phyloP scores from a whole-genome alignment of 2,888 invertebrate species.

The Nipponacmea schrenckii region DNA sequence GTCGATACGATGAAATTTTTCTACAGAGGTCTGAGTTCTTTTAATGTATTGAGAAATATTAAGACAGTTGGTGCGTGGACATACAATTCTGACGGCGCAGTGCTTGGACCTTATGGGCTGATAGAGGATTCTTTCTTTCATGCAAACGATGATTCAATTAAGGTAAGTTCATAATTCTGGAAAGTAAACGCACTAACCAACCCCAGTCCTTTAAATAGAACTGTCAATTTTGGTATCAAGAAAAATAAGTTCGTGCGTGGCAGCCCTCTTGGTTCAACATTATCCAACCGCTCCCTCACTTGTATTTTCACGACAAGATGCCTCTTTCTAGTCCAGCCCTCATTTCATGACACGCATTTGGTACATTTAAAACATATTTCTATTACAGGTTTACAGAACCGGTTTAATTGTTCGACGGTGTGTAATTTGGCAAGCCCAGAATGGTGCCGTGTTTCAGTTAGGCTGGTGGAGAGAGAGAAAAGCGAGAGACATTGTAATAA shows the following conservation, averaged over 20 bases:
- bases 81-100: conserved; percentile 22
- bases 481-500: conserved; percentile 14
- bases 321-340: too few relatives aligned
- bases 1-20: conserved; percentile 19
- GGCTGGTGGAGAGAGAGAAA: conserved; percentile 24
- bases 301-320: too few relatives aligned
- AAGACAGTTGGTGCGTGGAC: conserved; percentile 28
- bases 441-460: conserved; percentile 28
- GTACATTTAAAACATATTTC: too few relatives aligned
- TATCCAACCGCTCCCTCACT: too few relatives aligned
- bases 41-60: conserved; percentile 15
- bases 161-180: conserved; percentile 7
- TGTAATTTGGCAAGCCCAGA: conserved; percentile 29
- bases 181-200: too few relatives aligned
- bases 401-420: conserved; percentile 19
- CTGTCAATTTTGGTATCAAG: too few relatives aligned
- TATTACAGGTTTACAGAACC: conserved; percentile 16
- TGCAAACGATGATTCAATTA: conserved; percentile 27
- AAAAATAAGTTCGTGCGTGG: too few relatives aligned
- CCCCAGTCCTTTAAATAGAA: too few relatives aligned
- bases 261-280: too few relatives aligned
- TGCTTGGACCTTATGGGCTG: conserved; percentile 16
- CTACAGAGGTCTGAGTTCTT: conserved; percentile 2
- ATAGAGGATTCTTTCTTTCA: conserved; percentile 23
- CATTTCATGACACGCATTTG: too few relatives aligned